Evolutionary conservation across 1,140 invertebrate genomes (phyloP).

Genomic region (Megalopta genalis): DNA sequence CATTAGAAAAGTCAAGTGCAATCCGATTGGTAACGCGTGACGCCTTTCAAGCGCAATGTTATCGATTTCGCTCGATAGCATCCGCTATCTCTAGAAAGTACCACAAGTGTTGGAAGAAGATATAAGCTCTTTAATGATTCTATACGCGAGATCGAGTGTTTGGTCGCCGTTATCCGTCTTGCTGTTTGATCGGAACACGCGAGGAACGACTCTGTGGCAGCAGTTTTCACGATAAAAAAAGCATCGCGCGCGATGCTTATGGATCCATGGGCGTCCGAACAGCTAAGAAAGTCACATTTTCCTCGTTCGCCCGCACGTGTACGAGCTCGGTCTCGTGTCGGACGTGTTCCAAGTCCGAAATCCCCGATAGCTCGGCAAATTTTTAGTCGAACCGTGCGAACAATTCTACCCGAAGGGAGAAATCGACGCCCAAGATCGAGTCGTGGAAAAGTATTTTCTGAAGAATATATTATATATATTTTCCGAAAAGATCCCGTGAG

Average conservation of each 20-base stretch:
- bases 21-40: neutral
- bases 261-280: neutral
- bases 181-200: neutral
- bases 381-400: neutral
- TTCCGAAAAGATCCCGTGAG: no score
- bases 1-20: neutral
- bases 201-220: neutral
- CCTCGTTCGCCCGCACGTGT: constrained; percentile 22
- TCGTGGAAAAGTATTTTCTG: neutral
- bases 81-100: neutral
- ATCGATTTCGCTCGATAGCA: neutral
- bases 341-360: constrained; percentile 38
- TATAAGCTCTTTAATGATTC: neutral
- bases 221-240: neutral
- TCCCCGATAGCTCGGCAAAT: constrained; percentile 14
- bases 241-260: neutral
- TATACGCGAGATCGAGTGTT: neutral
- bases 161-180: neutral
- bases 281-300: neutral
- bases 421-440: neutral
- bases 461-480: no score
- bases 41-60: neutral
- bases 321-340: constrained; percentile 36
- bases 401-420: no score
- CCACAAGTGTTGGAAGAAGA: neutral